Evolutionary conservation across 2,888 invertebrate species (phyloP), one percentile per base, ranked within the genome.

Genomic region (Hypercompe scribonia): DNA sequence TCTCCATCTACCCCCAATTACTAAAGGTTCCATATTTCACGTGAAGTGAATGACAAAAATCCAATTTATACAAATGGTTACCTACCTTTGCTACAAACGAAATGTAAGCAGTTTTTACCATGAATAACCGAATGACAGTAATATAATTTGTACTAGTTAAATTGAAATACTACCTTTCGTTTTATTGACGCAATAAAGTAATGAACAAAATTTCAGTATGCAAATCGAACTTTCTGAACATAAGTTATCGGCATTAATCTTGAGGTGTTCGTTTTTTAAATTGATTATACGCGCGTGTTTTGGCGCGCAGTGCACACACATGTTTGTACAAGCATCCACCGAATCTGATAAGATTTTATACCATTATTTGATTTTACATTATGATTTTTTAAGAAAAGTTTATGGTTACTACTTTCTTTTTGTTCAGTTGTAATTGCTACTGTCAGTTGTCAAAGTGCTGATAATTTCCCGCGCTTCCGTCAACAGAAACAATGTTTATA

Each of bases 171-270:
- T 71, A 75, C 68, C 61, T 79, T 74, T 74, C 54, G 74, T 84
- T 84, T 78, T 77, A 84, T 83, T 76, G 82, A 77, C 50, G 65
- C 68, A 76, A 78, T 84, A 82, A 84, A 84, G 69, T 68, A 75
- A 72, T 71, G 70, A 75, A 78, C 69, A 78, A 80, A 80, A 79
- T 76, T 67, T 71, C 77, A 76, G 76, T 82, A 84, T 80, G 81
- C 81, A 64, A 85, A 81, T 69, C 74, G 70, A 76, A 82, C 67
- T 84, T 80, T 73, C 72, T 71, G 65, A 74, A 58, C 36, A 68
- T 66, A 70, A 72, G 67, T 31, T 73, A 67, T 71, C 46, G 78
- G 76, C 79, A 81, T 84, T 78, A n/a, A n/a, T n/a, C n/a, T 84
- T 76, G 76, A 68, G 73, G 61, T 65, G 70, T 73, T 77, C 76